Conservation (phyloP, 2,797 vertebrate species). For the Bovichtus variegatus region DNA sequence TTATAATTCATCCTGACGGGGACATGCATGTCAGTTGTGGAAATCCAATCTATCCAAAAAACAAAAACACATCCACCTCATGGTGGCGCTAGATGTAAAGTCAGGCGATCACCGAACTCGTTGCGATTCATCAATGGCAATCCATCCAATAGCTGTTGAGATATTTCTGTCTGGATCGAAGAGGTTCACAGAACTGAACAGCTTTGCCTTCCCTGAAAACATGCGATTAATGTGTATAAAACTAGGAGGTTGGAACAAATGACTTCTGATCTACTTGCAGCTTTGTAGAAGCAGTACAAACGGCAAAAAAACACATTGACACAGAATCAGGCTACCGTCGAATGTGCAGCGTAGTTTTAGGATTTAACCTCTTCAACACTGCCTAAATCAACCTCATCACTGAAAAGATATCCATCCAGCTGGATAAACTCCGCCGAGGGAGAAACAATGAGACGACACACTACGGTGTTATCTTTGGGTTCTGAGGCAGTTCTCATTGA, state of each 20-base stretch:
- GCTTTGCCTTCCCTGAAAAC: background rate
- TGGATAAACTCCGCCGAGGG: background rate
- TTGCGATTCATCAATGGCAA: background rate
- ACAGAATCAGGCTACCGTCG: background rate
- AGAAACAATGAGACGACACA: background rate
- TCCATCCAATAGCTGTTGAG: background rate
- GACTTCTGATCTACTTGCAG: background rate
- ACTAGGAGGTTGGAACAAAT: background rate
- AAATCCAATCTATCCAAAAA: background rate
- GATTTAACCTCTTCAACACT: background rate
- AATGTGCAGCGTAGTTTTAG: background rate
- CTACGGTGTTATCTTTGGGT: constrained; percentile 2
- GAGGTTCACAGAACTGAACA: background rate
- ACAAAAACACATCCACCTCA: too few relatives aligned
- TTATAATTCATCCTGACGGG: too few relatives aligned
- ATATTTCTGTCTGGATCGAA: background rate
- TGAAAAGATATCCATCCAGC: background rate
- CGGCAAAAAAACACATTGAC: background rate
- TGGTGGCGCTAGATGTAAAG: background rate
- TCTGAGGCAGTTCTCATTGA: constrained; percentile 21
- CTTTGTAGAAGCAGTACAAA: background rate
- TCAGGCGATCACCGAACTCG: background rate
- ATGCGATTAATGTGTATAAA: background rate
- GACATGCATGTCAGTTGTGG: background rate
- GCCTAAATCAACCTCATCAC: background rate